Base-by-base conservation (phyloP, 2,888 invertebrate species). In the Mellilla xanthometata region DNA sequence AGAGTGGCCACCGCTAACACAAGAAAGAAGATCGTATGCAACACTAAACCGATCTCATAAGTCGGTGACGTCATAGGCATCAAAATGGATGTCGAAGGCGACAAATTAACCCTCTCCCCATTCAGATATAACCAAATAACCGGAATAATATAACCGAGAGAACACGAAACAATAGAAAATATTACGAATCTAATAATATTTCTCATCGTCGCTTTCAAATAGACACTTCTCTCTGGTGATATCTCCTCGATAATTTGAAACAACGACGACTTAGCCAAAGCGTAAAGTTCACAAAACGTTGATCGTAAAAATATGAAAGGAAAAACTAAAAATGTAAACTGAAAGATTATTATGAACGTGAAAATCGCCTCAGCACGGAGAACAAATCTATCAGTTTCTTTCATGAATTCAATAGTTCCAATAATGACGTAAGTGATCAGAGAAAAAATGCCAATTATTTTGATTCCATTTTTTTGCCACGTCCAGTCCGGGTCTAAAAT, bases 51-150 rank as follows among this genome's bases (percentile, higher is more conserved):
- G 0, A 84, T 38, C 56, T 85, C 83, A 22, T 72, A 76, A 34
- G 68, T 82, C 0, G 86, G 84, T 2, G 68, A 54, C 0, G 63
- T 62, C 76, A 81, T 76, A 0, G 85, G 78, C 75, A 84, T 68
- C 0, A 86, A 56, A 4, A 62, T 76, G 0, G 65, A 54, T 0
- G 84, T 83, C 0, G 81, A 69, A 28, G 63, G 63, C 0, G 82
- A 83, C 1, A 85, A 32, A 1, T 75, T 65, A 1, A 68, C 67
- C 30, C 67, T 67, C 0, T 58, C 60, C 0, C 79, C 82, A 3
- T 56, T 54, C 0, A 67, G 7, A 43, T 76, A 79, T 45, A 60
- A 63, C 71, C 74, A 81, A 0, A 80, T n/a, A 1, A 69, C 71
- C 0, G 58, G 54, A 0, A 68, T 2, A 1, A 79, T 53, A 23